These are phyloP conservation scores for Hemiprocne comata DNA, from an alignment of 2,113 vertebrate species.

Conservation along the genomic window DNA sequence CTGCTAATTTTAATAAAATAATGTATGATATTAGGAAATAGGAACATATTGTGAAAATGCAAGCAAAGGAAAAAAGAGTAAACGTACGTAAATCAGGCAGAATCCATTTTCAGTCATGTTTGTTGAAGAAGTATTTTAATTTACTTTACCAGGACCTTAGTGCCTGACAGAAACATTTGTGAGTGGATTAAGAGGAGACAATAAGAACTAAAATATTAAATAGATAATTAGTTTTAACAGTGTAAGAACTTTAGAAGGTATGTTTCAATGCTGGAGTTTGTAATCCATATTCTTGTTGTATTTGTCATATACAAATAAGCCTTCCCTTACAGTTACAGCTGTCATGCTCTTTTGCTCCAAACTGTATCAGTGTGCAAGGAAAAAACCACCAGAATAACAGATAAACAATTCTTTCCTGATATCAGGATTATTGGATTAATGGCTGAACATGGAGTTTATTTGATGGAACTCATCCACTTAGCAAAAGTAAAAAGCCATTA, in stretches of 20 bases:
- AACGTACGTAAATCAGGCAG: not conserved
- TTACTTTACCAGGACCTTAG: not conserved
- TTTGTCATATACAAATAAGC: not conserved
- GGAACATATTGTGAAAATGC: not conserved
- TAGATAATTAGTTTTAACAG: not conserved
- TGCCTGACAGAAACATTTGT: not conserved
- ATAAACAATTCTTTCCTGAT: not conserved
- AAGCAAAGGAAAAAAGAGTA: not conserved
- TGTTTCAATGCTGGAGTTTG: not conserved
- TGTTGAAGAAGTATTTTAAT: not conserved
- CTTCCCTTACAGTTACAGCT: not conserved
- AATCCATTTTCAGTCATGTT: not conserved
- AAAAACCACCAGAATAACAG: not conserved
- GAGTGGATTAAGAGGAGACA: not conserved
- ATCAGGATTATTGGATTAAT: not conserved
- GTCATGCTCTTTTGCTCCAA: not conserved
- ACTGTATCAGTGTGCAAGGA: not conserved
- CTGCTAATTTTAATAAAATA: not conserved
- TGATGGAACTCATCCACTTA: not conserved
- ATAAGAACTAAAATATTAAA: not conserved
- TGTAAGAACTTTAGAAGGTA: not conserved
- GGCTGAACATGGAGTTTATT: not conserved
- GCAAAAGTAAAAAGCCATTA: not conserved
- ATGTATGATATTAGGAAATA: not conserved
- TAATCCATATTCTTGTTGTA: not conserved